phyloP scores from a whole-genome alignment of 2,888 invertebrate species.

The Idaea dimidiata region DNA sequence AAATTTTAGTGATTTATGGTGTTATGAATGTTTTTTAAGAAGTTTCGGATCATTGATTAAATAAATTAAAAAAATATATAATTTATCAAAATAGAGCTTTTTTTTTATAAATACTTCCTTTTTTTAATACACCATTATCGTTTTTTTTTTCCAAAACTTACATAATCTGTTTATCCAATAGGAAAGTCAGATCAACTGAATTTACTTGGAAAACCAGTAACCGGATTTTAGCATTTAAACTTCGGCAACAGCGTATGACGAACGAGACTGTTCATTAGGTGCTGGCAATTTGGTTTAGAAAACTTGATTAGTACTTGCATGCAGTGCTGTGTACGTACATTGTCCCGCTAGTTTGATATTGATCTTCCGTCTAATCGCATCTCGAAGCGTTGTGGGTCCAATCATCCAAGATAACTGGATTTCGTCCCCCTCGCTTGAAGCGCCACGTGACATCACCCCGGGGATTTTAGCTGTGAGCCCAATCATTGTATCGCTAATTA shows the following conservation, averaged over 20 bases:
- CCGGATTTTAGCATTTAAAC: neutral
- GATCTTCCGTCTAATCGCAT: slow-evolving; percentile 58
- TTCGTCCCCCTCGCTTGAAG: slow-evolving; percentile 45
- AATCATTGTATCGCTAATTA: slow-evolving; percentile 52
- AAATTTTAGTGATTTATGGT: too few species aligned
- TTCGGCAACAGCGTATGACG: neutral
- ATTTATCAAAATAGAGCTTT: too few species aligned
- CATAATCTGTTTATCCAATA: neutral
- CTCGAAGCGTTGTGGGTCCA: slow-evolving; percentile 64
- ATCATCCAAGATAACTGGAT: slow-evolving; percentile 68
- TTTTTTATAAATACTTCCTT: too few species aligned
- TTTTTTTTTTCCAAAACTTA: too few species aligned
- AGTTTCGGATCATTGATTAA: too few species aligned
- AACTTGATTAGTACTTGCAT: neutral
- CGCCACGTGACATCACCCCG: slow-evolving; percentile 50
- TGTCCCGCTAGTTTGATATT: slow-evolving; percentile 25
- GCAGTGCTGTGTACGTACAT: neutral
- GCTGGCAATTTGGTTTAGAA: neutral
- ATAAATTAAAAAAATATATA: too few species aligned
- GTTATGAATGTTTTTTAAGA: too few species aligned
- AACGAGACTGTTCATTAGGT: neutral
- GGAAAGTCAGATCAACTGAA: neutral
- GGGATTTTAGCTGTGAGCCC: slow-evolving; percentile 51
- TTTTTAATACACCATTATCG: too few species aligned
- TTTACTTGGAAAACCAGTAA: neutral